These are phyloP conservation scores for Umimayanthus chanpuru DNA, from an alignment of 92 coral and sea anemone species.

Conservation along the genomic window DNA sequence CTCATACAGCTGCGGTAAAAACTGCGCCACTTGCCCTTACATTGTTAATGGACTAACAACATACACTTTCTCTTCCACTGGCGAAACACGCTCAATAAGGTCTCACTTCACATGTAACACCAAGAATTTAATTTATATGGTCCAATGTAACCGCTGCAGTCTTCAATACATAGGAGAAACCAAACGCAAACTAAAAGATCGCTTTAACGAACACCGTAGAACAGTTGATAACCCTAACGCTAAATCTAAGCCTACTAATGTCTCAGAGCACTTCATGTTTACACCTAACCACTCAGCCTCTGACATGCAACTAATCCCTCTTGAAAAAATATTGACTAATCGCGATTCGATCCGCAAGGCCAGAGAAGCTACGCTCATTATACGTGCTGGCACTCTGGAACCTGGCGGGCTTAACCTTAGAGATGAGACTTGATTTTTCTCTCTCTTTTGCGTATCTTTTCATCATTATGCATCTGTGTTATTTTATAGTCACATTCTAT, in stretches of 20 bases:
- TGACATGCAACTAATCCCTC: slow-evolving; percentile 41
- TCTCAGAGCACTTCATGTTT: slow-evolving; percentile 30
- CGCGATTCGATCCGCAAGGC: slow-evolving; percentile 43
- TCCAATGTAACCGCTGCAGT: slow-evolving; percentile 51
- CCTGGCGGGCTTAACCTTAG: slow-evolving; percentile 29
- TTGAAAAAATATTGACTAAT: slow-evolving; percentile 26
- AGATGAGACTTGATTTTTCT: slow-evolving; percentile 23
- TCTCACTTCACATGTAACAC: slow-evolving; percentile 39
- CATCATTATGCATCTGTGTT: background rate
- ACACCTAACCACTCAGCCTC: slow-evolving; percentile 34
- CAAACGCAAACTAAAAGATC: slow-evolving; percentile 30
- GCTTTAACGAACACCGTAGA: slow-evolving; percentile 36
- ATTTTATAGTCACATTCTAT: background rate
- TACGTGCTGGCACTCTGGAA: slow-evolving; percentile 39
- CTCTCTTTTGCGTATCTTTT: background rate
- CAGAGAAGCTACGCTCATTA: slow-evolving; percentile 38
- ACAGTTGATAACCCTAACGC: slow-evolving; percentile 24
- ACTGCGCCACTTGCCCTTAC: slow-evolving; percentile 40
- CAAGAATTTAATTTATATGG: slow-evolving; percentile 41
- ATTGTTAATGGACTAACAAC: slow-evolving; percentile 46
- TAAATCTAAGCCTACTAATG: no score
- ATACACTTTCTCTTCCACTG: slow-evolving; percentile 44
- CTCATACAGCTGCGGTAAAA: background rate
- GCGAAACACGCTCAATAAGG: slow-evolving; percentile 41
- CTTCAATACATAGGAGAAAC: no score